These are phyloP conservation scores for Notothenia coriiceps DNA, from an alignment of 2,113 vertebrate species.

Conservation along the genomic window DNA sequence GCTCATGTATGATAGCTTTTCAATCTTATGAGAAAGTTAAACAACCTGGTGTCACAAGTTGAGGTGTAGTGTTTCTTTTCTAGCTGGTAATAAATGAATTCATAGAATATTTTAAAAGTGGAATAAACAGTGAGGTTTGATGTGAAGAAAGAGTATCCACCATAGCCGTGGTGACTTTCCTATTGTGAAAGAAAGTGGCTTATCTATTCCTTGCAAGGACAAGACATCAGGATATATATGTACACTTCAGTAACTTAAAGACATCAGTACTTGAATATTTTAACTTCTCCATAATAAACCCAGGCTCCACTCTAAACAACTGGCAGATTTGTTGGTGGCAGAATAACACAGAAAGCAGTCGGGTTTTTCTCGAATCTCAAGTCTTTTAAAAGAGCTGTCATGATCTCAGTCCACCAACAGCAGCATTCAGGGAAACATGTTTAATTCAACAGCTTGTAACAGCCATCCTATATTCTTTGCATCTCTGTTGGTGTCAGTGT, in stretches of 20 bases:
- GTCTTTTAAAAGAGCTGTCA: neutral
- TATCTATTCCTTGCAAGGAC: neutral
- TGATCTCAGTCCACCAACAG: neutral
- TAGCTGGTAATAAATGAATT: neutral
- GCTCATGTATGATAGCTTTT: conserved; percentile 7
- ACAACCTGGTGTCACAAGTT: neutral
- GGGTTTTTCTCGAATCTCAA: neutral
- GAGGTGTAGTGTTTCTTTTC: neutral
- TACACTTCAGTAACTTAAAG: too few species aligned
- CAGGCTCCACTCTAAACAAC: neutral
- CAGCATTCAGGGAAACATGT: neutral
- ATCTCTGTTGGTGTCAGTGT: neutral
- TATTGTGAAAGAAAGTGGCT: too few species aligned
- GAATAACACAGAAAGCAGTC: too few species aligned
- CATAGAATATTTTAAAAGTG: neutral
- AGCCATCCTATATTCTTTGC: neutral
- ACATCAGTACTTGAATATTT: neutral
- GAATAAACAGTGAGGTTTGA: neutral
- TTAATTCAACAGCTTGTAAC: conserved; percentile 9
- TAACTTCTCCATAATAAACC: neutral
- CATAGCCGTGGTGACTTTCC: neutral
- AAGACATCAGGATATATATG: neutral
- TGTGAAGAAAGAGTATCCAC: too few species aligned
- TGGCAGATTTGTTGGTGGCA: neutral
- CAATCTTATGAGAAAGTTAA: neutral